Percentiles rank a stretch among this genome's conserved stretches.
Conservation (phyloP, 1,140 invertebrate species). For the Drosophila lacertosa region DNA sequence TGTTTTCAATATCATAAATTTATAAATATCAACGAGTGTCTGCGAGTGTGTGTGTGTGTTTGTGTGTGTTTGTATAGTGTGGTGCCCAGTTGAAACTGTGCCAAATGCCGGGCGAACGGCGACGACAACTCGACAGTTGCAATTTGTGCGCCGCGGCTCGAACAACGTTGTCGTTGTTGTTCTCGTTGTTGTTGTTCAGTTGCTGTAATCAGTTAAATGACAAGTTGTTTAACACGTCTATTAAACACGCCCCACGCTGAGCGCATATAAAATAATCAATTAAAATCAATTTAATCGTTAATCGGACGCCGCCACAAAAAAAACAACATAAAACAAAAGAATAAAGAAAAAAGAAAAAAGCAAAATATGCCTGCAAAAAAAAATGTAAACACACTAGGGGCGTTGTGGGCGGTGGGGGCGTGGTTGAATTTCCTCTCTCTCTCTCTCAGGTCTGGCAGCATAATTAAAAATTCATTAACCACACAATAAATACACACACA, state of each 20-base stretch:
- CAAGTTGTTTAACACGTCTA: conserved; percentile 68
- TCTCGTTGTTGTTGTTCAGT: conserved; percentile 4
- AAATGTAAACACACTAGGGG: conserved; percentile 64
- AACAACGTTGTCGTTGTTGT: conserved; percentile 41
- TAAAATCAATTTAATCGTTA: conserved; percentile 66
- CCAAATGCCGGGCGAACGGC: conserved; percentile 53
- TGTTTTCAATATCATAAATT: conserved; percentile 38
- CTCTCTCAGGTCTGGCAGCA: conserved; percentile 27
- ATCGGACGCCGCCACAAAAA: conserved; percentile 3
- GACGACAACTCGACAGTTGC: conserved; percentile 75
- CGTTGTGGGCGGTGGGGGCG: not conserved
- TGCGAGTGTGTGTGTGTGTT: conserved; percentile 26
- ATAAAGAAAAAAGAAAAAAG: not conserved
- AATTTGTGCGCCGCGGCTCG: conserved; percentile 63
- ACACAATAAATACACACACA: conserved; percentile 47
- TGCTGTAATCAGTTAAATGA: conserved; percentile 53
- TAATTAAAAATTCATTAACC: conserved; percentile 78
- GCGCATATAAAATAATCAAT: conserved; percentile 66
- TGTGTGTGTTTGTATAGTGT: conserved; percentile 17
- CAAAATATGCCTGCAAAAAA: conserved; percentile 61
- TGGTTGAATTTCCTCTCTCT: too few species aligned
- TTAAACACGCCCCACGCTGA: conserved; percentile 44
- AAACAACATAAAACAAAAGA: not conserved
- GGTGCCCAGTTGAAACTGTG: conserved; percentile 54
- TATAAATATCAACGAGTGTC: conserved; percentile 59